These are phyloP conservation scores for Benthosema pterotum DNA, from an alignment of 2,797 vertebrate species.

Conservation along the genomic window DNA sequence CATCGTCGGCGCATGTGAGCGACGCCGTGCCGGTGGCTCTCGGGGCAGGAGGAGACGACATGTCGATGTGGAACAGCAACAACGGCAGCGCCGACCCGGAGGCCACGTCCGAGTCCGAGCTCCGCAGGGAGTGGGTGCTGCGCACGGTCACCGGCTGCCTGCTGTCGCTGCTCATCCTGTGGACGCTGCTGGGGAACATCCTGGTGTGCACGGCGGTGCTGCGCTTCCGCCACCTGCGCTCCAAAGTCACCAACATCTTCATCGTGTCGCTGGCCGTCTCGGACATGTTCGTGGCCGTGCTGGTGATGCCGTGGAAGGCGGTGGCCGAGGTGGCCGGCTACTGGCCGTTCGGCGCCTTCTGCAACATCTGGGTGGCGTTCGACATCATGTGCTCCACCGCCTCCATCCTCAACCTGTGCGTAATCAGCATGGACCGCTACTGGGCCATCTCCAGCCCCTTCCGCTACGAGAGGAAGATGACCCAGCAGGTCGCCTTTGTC, in stretches of 20 bases:
- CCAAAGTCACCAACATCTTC: slow-evolving; percentile 93
- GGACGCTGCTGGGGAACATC: slow-evolving; percentile 92
- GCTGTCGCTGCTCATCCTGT: slow-evolving; percentile 88
- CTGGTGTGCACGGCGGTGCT: slow-evolving; percentile 91
- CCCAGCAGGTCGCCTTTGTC: slow-evolving; percentile 87
- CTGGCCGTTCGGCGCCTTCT: slow-evolving; percentile 96
- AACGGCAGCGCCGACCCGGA: slow-evolving; percentile 74
- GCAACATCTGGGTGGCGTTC: slow-evolving; percentile 94
- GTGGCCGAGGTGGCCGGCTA: slow-evolving; percentile 91
- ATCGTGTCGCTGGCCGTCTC: slow-evolving; percentile 93
- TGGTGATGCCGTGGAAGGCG: slow-evolving; percentile 98
- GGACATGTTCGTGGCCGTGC: slow-evolving; percentile 90
- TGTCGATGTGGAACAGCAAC: slow-evolving; percentile 76
- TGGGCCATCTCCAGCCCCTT: slow-evolving; percentile 97
- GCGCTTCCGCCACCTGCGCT: slow-evolving; percentile 88
- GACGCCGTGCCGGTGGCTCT: slow-evolving; percentile 63
- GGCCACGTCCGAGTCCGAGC: slow-evolving; percentile 47
- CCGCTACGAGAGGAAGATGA: slow-evolving; percentile 95
- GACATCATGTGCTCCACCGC: slow-evolving; percentile 98
- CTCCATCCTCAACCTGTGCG: slow-evolving; percentile 94
- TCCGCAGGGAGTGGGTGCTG: slow-evolving; percentile 60
- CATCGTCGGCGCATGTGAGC: slow-evolving; percentile 66
- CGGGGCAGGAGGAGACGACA: slow-evolving; percentile 44
- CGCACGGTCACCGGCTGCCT: slow-evolving; percentile 86
- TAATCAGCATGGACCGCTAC: slow-evolving; percentile 95